Evolutionary conservation across 2,888 invertebrate species (phyloP), one percentile per base, ranked within the genome.

Genomic region (Drosophila phalerata): DNA sequence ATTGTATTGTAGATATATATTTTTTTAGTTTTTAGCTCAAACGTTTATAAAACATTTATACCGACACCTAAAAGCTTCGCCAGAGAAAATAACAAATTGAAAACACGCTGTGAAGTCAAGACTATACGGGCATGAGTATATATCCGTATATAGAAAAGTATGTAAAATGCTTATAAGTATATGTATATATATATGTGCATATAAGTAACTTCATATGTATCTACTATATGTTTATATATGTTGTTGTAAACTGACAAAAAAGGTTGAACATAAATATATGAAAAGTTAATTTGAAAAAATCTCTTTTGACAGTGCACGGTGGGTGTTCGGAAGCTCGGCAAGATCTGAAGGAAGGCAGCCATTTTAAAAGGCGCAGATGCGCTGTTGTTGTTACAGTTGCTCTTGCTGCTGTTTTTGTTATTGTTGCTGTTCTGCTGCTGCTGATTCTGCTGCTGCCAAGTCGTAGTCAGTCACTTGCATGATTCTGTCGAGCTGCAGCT

Each of bases 241-340:
- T 67, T 63, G 63, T 61, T 57, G 61, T 40, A 51, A 69, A 73
- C 78, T 69, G 79, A 74, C 67, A 80, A 74, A 73, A 77, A 77
- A 77, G 63, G 65, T 71, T 63, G 68, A 72, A 64, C 83, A 87
- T 81, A 87, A 81, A 85, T 83, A 87, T 87, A 85, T 87, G 77
- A 86, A 87, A 85, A 86, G 88, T 87, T 86, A 87, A 86, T 86
- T 86, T 86, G 77, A 85, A 86, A 87, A 86, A 85, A 86, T 86
- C 85, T 87, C 88, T 87, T 86, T 83, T 87, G 88, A 86, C 85
- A 85, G 85, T 74, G 53, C 55, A n/a, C 72, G 37, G 61, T 42
- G 51, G 60, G 48, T 28, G 69, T 34, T 37, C 34, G 11, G 51
- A 49, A 13, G 9, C 25, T 37, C 17, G 8, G 48, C 40, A 51